These are phyloP conservation scores for Drosophila anceps DNA, from an alignment of 2,888 invertebrate genomes.

Conservation along the genomic window DNA sequence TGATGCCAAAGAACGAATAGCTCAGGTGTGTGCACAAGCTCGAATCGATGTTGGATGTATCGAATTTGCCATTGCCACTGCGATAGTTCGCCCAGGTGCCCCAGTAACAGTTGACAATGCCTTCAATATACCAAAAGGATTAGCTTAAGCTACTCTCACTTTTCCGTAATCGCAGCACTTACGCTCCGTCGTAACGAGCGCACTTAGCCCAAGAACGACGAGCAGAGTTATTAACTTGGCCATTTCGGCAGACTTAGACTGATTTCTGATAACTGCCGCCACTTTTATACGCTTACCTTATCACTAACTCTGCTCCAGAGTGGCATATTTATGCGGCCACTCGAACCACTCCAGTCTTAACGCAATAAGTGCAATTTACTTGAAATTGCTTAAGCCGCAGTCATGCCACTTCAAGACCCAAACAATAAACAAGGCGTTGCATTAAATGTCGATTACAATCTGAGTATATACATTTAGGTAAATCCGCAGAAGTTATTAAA, in stretches of 20 bases:
- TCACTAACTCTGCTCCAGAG: slow-evolving; percentile 8
- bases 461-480: background rate
- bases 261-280: background rate
- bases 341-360: background rate
- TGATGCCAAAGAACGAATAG: slow-evolving; percentile 77
- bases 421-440: background rate
- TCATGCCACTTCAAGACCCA: background rate
- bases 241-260: slow-evolving; percentile 29
- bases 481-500: background rate
- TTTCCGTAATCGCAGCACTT: slow-evolving; percentile 13
- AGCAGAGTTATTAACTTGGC: slow-evolving; percentile 30
- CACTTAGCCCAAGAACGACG: slow-evolving; percentile 21
- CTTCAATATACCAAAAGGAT: slow-evolving; percentile 25
- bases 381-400: background rate
- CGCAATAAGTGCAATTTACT: background rate
- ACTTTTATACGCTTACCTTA: slow-evolving; percentile 41
- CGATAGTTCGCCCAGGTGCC: slow-evolving; percentile 77
- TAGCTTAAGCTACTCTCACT: background rate
- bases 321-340: slow-evolving; percentile 39
- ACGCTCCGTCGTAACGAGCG: slow-evolving; percentile 44
- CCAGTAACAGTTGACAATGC: slow-evolving; percentile 75
- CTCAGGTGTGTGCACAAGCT: slow-evolving; percentile 74
- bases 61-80: slow-evolving; percentile 67
- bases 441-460: background rate
- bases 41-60: slow-evolving; percentile 62